Evolutionary conservation across 2,888 invertebrate species (phyloP), one percentile per base, ranked within the genome.

Genomic region (Tetramorium bicarinatum): DNA sequence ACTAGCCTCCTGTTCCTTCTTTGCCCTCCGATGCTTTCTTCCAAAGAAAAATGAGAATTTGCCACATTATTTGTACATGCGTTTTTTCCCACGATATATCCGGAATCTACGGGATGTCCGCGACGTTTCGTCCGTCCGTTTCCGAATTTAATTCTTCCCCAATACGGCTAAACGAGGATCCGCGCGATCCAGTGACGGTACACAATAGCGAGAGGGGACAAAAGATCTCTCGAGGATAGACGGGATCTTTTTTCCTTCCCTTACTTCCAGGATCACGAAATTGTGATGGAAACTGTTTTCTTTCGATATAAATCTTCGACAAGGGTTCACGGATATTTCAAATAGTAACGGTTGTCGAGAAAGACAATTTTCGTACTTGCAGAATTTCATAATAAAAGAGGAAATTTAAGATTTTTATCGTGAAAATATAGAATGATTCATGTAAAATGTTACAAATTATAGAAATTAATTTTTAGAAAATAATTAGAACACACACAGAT

Each of bases 111-210:
- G 54, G 84, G 79, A 80, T 67, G 76, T 84, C 76, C 76, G 72
- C 41, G 61, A 66, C 82, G 82, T 82, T 81, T 85, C 79, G 76
- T 47, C 64, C 72, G 87, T 76, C 72, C 86, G 88, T 79, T 90
- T 86, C 83, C 72, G 79, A 83, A 89, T 86, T 91, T 91, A 91
- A 91, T 90, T 89, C 90, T 91, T 85, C 83, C 25, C 87, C 85
- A 74, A 88, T 87, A 84, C 92, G 91, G 92, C 91, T 91, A 92
- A 91, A 91, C 87, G 88, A 88, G 83, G 66, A 90, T 84, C 82
- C 82, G 52, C 71, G 54, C 82, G 81, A 85, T 89, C 49, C 66
- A 47, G 59, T 41, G 79, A 79, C 49, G 71, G 38, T 34, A 52
- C 47, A 89, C 89, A 90, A 90, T 90, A 62, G 87, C 66, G 76